Percentiles rank a stretch among this genome's conserved stretches.
These are phyloP conservation scores for Amiota minor DNA, from an alignment of 2,888 invertebrate species.

Conservation along the genomic window DNA sequence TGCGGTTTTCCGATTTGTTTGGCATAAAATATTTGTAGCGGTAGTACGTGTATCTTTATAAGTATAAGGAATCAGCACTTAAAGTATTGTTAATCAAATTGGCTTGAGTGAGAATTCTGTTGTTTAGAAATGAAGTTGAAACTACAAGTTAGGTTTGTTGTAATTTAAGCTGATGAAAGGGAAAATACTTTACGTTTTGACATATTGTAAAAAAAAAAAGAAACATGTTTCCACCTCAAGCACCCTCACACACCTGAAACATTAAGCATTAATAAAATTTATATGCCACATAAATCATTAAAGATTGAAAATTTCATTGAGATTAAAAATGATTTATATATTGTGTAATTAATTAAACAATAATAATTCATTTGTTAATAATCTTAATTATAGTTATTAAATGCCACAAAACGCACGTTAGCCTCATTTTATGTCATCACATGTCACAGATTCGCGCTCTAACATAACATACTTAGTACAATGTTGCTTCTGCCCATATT, in stretches of 20 bases:
- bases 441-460: not conserved
- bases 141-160: too few relatives aligned
- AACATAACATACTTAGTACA: not conserved
- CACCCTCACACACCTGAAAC: not conserved
- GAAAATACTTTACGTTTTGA: too few relatives aligned
- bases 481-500: not conserved
- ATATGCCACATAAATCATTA: not conserved
- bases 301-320: constrained; percentile 6
- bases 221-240: too few relatives aligned
- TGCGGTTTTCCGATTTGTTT: too few relatives aligned
- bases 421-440: not conserved
- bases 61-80: too few relatives aligned
- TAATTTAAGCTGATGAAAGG: too few relatives aligned
- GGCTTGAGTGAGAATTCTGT: too few relatives aligned
- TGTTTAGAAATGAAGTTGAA: too few relatives aligned
- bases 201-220: too few relatives aligned
- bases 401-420: not conserved
- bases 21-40: too few relatives aligned
- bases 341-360: not conserved
- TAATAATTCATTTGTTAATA: not conserved
- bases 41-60: too few relatives aligned
- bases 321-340: constrained; percentile 17
- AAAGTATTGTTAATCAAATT: too few relatives aligned
- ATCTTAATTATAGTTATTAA: not conserved
- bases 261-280: not conserved